Evolutionary conservation across 2,113 vertebrate genomes (phyloP).

Genomic region (Telmatochromis sp.): DNA sequence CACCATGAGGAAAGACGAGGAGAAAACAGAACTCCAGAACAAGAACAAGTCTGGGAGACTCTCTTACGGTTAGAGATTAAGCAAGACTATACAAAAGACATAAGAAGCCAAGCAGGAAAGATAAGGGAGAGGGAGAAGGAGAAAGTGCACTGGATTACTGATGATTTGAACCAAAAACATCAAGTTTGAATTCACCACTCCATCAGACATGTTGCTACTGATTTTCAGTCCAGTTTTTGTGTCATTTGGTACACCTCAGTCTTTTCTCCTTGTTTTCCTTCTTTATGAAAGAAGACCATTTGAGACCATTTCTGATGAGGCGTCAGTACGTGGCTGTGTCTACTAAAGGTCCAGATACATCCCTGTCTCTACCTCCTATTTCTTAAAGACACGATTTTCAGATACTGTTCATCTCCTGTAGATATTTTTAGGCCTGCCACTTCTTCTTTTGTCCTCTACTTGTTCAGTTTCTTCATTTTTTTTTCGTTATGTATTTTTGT

Average conservation of each 20-base stretch:
- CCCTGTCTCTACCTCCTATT: neutral
- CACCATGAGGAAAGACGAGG: neutral
- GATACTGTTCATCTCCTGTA: neutral
- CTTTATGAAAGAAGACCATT: neutral
- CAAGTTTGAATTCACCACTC: neutral
- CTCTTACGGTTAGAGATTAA: neutral
- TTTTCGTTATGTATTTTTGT: fast-evolving
- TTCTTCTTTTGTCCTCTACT: neutral
- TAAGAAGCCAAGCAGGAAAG: neutral
- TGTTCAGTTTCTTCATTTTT: neutral
- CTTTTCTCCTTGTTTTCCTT: neutral
- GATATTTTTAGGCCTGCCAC: neutral
- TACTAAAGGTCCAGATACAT: neutral
- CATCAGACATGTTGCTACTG: neutral
- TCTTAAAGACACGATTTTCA: neutral
- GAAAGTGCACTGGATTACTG: neutral
- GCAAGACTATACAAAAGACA: neutral
- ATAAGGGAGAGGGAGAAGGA: neutral
- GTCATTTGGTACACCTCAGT: neutral
- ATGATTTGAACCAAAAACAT: neutral
- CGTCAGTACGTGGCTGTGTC: neutral
- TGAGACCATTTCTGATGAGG: neutral
- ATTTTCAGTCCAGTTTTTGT: neutral
- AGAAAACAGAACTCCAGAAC: neutral
- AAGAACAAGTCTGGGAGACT: neutral